These are phyloP conservation scores for Toxotes chatareus DNA, from an alignment of 2,113 vertebrate genomes.

Conservation along the genomic window DNA sequence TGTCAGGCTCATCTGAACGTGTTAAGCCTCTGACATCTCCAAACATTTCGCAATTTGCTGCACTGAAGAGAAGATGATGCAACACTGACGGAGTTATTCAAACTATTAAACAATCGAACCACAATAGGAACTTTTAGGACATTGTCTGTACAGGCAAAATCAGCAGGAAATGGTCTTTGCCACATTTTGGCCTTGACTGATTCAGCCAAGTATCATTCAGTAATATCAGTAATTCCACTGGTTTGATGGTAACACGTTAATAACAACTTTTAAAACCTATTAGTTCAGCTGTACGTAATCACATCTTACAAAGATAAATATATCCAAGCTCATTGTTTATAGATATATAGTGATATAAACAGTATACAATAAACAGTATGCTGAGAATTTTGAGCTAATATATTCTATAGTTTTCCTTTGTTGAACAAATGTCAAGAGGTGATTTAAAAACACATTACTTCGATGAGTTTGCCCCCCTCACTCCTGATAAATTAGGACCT, in stretches of 20 bases:
- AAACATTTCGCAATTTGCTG: conserved; percentile 42
- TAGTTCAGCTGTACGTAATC: neutral
- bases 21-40: conserved; percentile 14
- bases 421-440: conserved; percentile 19
- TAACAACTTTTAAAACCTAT: neutral
- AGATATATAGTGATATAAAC: neutral
- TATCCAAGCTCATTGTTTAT: neutral
- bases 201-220: neutral
- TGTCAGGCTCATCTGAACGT: conserved; percentile 23
- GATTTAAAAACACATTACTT: conserved; percentile 61
- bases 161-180: neutral
- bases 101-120: conserved; percentile 19
- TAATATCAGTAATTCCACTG: neutral
- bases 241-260: neutral
- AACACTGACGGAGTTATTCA: neutral
- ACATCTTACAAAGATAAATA: neutral
- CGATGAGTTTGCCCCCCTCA: conserved; percentile 65
- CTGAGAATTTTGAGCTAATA: neutral
- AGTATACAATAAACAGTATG: neutral
- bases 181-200: conserved; percentile 16
- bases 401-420: neutral
- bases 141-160: neutral
- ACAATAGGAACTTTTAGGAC: conserved; percentile 11
- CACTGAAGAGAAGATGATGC: conserved; percentile 22
- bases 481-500: conserved; percentile 78